phyloP scores from a whole-genome alignment of 2,113 vertebrate species.

The Parus major region DNA sequence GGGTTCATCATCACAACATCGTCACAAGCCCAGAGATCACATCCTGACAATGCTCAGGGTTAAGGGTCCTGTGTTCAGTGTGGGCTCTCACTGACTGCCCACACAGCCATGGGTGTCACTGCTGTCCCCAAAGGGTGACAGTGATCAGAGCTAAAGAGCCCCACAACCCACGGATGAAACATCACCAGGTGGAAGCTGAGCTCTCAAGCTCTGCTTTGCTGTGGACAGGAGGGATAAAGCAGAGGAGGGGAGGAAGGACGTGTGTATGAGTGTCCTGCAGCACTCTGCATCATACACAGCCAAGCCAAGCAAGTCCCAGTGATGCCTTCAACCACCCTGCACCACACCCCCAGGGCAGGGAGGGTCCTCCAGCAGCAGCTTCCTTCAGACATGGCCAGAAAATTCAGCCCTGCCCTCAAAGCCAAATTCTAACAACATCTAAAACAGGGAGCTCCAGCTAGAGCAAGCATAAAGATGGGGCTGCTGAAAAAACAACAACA shows the following conservation, averaged over 20 bases:
- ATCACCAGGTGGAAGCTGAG: background rate
- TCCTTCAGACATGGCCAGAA: background rate
- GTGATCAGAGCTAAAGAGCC: background rate
- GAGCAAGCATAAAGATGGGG: background rate
- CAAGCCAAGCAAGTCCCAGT: background rate
- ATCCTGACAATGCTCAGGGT: background rate
- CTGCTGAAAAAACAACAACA: background rate
- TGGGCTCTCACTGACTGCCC: background rate
- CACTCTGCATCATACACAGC: background rate
- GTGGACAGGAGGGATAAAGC: background rate
- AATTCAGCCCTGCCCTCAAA: fast-evolving
- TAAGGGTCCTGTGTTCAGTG: background rate
- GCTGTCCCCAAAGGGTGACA: fast-evolving
- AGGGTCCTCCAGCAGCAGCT: background rate
- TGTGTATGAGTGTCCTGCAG: background rate
- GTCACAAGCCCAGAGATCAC: fast-evolving
- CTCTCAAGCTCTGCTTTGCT: background rate
- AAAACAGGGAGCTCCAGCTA: background rate
- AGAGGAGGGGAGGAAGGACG: background rate
- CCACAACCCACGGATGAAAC: background rate
- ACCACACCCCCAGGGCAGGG: too few relatives aligned
- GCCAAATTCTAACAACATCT: background rate
- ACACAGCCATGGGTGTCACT: fast-evolving
- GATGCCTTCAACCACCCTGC: background rate
- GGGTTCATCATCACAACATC: background rate